Evolutionary conservation across 2,113 vertebrate species (phyloP).

Genomic region (Otocyon megalotis): DNA sequence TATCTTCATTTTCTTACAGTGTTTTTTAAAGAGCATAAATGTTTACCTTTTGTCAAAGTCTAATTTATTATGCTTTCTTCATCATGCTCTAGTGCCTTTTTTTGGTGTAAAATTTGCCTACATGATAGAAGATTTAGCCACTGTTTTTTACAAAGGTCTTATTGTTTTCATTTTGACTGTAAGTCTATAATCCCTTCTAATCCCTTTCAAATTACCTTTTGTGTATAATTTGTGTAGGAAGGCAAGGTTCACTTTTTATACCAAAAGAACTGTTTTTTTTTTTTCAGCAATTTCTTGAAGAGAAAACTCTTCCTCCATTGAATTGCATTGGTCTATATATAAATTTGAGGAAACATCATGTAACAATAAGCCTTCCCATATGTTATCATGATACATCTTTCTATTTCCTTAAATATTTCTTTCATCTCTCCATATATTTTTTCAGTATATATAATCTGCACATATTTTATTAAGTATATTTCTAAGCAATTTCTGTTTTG

Average conservation of each 20-base stretch:
- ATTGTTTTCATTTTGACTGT: neutral
- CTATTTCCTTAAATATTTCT: neutral
- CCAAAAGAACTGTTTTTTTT: neutral
- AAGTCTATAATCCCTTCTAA: neutral
- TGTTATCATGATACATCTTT: neutral
- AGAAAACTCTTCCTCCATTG: neutral
- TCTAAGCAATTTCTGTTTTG: neutral
- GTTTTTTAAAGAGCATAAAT: neutral
- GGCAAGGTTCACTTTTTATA: neutral
- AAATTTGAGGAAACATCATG: neutral
- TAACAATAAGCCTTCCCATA: neutral
- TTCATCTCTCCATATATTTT: neutral
- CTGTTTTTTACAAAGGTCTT: neutral
- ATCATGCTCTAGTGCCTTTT: neutral
- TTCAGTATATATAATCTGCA: neutral
- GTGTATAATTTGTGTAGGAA: neutral
- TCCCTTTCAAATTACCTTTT: neutral
- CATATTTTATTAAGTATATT: neutral
- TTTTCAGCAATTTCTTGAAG: neutral
- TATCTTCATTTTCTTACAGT: neutral
- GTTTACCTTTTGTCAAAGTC: neutral
- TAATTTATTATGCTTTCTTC: neutral
- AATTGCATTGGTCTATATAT: neutral
- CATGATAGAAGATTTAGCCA: neutral
- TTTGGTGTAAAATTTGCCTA: neutral